Evolutionary conservation across 2,888 invertebrate species (phyloP), one percentile per base, ranked within the genome.

Genomic region (Alentia gelatinosa): DNA sequence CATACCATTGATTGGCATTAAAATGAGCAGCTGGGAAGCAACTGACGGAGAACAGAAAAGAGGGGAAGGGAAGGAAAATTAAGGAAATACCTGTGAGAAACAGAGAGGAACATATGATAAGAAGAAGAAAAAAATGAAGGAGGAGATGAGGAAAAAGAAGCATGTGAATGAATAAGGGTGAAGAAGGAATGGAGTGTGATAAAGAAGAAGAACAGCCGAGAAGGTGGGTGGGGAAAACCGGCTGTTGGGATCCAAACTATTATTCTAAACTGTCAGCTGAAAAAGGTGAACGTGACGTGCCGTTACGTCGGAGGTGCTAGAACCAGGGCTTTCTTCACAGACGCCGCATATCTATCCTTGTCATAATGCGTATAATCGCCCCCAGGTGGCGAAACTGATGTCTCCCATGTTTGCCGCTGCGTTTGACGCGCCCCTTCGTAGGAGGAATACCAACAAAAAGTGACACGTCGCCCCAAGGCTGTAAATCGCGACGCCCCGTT

Each of bases 351-450:
- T 86, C 86, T 42, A 47, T 86, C 86, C 86, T 86, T 86, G 86
- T 86, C 86, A 86, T 86, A 86, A 86, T 50, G 42, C 86, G 86
- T 86, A 86, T 86, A 86, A 86, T 86, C 86, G 42, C 47, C 86
- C 15, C 42, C 86, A 86, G 42, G 86, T 86, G 86, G 47, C 30
- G 9, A 26, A 26, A 30, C 86, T 86, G 50, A 86, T 42, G 86
- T 33, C 50, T 42, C 39, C 42, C 83, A 26, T 83, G 56, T 33
- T 74, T 33, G n/a, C 74, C 4, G 35, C 37, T 4, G 79, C 39
- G 79, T 33, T 35, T 1, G 37, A 9, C 37, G 79, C 79, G 9
- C 39, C 37, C 37, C 37, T 5, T 39, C 37, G 37, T 12, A n/a
- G 35, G 5, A 79, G 39, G 35, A 39, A 74, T 15, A 74, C 74